Evolutionary conservation across 1,140 invertebrate species (phyloP), one percentile per base, ranked within the genome.

Genomic region (Argopecten irradians): DNA sequence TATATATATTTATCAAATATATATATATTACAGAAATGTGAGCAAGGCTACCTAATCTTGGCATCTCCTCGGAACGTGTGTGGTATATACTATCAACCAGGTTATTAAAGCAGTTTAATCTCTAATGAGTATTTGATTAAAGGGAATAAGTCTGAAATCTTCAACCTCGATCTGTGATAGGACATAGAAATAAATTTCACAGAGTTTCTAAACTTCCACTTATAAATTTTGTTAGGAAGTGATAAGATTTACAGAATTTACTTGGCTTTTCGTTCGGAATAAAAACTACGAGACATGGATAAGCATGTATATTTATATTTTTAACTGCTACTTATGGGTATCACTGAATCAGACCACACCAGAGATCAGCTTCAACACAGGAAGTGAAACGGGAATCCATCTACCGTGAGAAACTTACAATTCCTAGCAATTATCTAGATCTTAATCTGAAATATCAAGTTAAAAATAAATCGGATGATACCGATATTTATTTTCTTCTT

Each of bases 101-200:
- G 55, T 71, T 71, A 71, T 71, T 71, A 71, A 71, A 71, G 55
- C 28, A 71, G n/a, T 71, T 28, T 28, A 71, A n/a, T 71, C 55
- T 71, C n/a, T 71, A n/a, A 71, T 71, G 55, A 71, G 55, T 16
- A 71, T 71, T 71, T 71, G 55, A 71, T 71, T 71, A 71, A 71
- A 71, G 55, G 13, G 28, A 71, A 71, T 71, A 28, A 5, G 55
- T 28, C 55, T 71, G 28, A 46, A n/a, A 71, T 71, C 14, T 71
- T 71, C 55, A 71, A 71, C 55, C 55, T 71, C 28, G 55, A 71
- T 71, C 55, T 28, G 8, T 28, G 55, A 71, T 71, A 28, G 5
- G 55, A 28, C 8, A 28, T 22, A 71, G 55, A 28, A 71, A 71
- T 71, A 71, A 71, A 71, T 0, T 71, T 16, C 43, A 2, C 43